A percentile compares a stretch with the other conserved stretches of the same genome.
Conservation (phyloP, 1,140 invertebrate genomes). For the Chionoecetes opilio region DNA sequence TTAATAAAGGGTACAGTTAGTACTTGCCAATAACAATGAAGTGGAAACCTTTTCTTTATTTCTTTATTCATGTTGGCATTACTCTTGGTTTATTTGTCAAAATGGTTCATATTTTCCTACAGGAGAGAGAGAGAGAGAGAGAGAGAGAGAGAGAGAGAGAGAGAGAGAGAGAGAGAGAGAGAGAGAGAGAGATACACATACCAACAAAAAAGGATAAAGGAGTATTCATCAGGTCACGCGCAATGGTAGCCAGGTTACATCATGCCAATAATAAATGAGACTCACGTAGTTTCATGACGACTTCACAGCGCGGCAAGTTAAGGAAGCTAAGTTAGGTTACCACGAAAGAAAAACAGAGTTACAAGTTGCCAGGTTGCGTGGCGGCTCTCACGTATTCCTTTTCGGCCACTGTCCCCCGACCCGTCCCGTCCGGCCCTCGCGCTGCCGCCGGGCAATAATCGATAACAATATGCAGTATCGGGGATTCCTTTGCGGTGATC, state of each 20-base stretch:
- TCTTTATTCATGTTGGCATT: not conserved
- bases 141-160: constrained; percentile 50
- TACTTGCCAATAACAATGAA: not conserved
- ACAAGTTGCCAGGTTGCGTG: not conserved
- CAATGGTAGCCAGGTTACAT: not conserved
- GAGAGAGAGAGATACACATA: constrained; percentile 32
- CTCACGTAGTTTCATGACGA: constrained; percentile 27
- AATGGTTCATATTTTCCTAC: not conserved
- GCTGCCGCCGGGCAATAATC: not conserved
- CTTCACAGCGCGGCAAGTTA: not conserved
- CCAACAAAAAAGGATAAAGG: not conserved
- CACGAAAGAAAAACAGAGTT: not conserved
- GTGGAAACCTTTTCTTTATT: not conserved
- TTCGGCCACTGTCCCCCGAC: not conserved
- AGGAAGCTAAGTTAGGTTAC: not conserved
- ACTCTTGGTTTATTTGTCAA: not conserved
- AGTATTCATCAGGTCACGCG: not conserved
- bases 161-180: constrained; percentile 53
- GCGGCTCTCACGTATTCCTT: not conserved
- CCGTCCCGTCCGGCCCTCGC: not conserved
- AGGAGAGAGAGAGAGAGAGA: not conserved
- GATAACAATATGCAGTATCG: constrained; percentile 30
- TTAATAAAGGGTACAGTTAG: not conserved
- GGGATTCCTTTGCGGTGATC: constrained; percentile 15
- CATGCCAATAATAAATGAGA: not conserved